phyloP scores from a whole-genome alignment of 2,113 vertebrate genomes.

The Delphinapterus leucas region DNA sequence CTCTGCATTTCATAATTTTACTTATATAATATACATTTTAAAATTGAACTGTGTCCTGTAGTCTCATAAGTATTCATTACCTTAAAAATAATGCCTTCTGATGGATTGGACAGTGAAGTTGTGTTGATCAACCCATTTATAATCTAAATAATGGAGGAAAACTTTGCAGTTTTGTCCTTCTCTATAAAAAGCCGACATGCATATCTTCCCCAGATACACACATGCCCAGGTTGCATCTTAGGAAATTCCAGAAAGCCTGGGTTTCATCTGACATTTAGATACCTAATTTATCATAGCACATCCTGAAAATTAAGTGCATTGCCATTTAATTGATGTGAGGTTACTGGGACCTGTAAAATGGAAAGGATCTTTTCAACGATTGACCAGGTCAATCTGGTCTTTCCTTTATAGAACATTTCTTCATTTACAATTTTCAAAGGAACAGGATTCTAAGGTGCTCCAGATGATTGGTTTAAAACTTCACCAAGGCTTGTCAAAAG shows the following conservation, averaged over 20 bases:
- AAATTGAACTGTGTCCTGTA: background rate
- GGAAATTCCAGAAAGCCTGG: background rate
- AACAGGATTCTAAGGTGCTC: background rate
- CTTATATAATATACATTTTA: background rate
- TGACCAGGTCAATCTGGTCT: background rate
- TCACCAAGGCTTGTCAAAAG: background rate
- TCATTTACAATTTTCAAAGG: slow-evolving; percentile 37
- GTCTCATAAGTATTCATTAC: background rate
- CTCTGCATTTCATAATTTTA: background rate
- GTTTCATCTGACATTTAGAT: slow-evolving; percentile 40
- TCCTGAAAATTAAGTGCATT: slow-evolving; percentile 5
- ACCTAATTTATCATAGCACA: slow-evolving; percentile 22
- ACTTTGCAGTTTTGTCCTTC: background rate
- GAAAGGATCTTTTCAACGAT: background rate
- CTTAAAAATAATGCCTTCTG: slow-evolving; percentile 5
- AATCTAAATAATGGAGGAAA: background rate
- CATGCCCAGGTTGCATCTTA: background rate
- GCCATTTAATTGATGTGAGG: slow-evolving; percentile 19
- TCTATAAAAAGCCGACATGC: background rate
- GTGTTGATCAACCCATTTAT: background rate
- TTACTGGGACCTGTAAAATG: slow-evolving; percentile 28
- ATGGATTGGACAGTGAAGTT: background rate
- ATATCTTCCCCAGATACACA: background rate
- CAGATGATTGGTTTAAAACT: background rate
- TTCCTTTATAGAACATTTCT: slow-evolving; percentile 13